Evolutionary conservation across 1,140 invertebrate species (phyloP), one percentile per base, ranked within the genome.

Genomic region (Drosophila mojavensis): DNA sequence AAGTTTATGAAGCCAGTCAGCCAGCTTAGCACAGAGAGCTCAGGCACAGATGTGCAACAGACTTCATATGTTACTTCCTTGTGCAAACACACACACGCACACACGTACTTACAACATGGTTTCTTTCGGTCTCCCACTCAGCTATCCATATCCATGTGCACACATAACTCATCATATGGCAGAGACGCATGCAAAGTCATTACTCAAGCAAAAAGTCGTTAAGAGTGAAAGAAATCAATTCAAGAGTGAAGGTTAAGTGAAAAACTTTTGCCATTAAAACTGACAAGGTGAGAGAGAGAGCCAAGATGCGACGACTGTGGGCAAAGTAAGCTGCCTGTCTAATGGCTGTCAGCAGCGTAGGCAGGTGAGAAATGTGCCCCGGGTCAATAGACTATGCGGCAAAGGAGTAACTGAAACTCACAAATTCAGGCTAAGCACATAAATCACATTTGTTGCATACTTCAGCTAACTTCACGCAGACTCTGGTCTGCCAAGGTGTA

Each of bases 191-290:
- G 79, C 74, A 79, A 88, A 86, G 83, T 79, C 83, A 88, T 86
- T 86, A 83, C 83, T 86, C 82, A 60, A 66, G 82, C 71, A 70
- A 66, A 83, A 88, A 88, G 82, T 88, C 82, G 83, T 88, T 88
- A 83, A 69, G 73, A 66, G 67, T 63, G 48, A 79, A 68, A 76
- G 58, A 77, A 85, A 85, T 85, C 82, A 85, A 85, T 85, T 88
- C 75, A 88, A 54, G 67, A 77, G 61, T 79, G 73, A 88, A 79
- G 83, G 82, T 83, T 86, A 86, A 86, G 82, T 86, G 82, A 88
- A 86, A 86, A 86, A 86, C 28, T 86, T 86, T 88, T 59, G 28
- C 79, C 72, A 88, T 86, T 76, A 81, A 84, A 79, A 85, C 73
- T 75, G 81, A 78, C 78, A 85, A 78, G 69, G 78, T 81, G 64